Base-by-base conservation (phyloP, 2,888 invertebrate species). In the Eumacrocentrus americanus region DNA sequence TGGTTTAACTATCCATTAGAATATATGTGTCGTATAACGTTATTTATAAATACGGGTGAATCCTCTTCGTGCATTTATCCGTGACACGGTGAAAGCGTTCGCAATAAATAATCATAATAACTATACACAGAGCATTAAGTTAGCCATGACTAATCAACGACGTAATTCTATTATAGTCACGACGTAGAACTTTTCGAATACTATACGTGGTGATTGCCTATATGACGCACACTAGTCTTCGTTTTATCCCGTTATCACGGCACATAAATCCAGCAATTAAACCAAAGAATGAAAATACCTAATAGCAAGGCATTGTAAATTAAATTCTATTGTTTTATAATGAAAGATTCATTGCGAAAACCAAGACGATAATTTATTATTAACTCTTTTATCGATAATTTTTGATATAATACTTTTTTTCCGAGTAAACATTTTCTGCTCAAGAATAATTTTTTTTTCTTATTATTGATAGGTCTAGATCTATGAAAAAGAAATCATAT, bases 1-100 rank as follows among this genome's bases (percentile, higher is more conserved):
- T n/a, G n/a, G n/a, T n/a, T n/a, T n/a, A n/a, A n/a, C n/a, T n/a
- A n/a, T n/a, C n/a, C n/a, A n/a, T n/a, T n/a, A n/a, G n/a, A n/a
- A n/a, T n/a, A n/a, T n/a, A n/a, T n/a, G n/a, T n/a, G n/a, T n/a
- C n/a, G n/a, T n/a, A n/a, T n/a, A n/a, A n/a, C n/a, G n/a, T n/a
- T 52, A 52, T 56, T 50, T 60, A 56, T 57, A 61, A 23, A 57
- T 35, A 18, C 46, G 29, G 51, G 46, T 40, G 46, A 57, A 57
- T 57, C 20, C 46, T 22, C 40, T 23, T 18, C 12, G 35, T 22
- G 12, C 46, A 35, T 14, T 20, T 51, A 61, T 56, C 42, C 50
- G 56, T 46, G 14, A 57, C 51, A 56, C 50, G 55, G 50, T 44
- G 55, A 60, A 60, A 60, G 55, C 55, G 59, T n/a, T 55, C 9